Evolutionary conservation across 2,797 vertebrate genomes (phyloP).

Genomic region (Craterocephalus amniculus): DNA sequence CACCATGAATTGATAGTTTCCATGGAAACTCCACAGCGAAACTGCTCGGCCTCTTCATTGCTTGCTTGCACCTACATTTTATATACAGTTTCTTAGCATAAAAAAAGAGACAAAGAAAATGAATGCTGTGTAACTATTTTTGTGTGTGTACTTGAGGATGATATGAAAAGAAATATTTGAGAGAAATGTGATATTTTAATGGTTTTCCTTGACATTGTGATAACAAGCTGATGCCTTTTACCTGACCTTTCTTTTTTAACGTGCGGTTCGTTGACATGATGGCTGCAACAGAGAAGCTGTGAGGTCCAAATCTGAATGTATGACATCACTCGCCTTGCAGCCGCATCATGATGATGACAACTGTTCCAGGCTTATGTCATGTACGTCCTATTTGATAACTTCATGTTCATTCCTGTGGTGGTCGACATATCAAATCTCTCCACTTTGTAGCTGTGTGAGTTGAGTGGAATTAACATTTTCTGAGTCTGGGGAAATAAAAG

Average conservation of each 20-base stretch:
- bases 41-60: background rate
- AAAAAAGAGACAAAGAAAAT: background rate
- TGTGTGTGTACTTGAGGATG: background rate
- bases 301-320: slow-evolving; percentile 28
- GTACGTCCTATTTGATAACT: slow-evolving; percentile 38
- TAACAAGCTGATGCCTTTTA: slow-evolving; percentile 58
- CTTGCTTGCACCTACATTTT: background rate
- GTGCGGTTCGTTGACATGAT: slow-evolving; percentile 36
- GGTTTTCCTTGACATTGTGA: slow-evolving; percentile 60
- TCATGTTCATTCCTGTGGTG: slow-evolving; percentile 56
- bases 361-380: slow-evolving; percentile 21
- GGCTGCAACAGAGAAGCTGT: slow-evolving; percentile 21
- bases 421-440: slow-evolving; percentile 44
- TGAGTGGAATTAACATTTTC: slow-evolving; percentile 11
- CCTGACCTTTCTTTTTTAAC: slow-evolving; percentile 4
- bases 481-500: slow-evolving; percentile 41
- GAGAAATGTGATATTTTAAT: slow-evolving; percentile 11
- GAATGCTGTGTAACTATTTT: slow-evolving; percentile 1
- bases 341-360: slow-evolving; percentile 13
- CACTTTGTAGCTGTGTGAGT: slow-evolving; percentile 47
- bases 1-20: background rate
- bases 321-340: slow-evolving; percentile 19
- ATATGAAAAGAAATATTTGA: background rate
- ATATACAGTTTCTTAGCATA: background rate
- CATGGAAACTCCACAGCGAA: background rate